A percentile compares a stretch with the other conserved stretches of the same genome.
Evolutionary conservation across 2,797 vertebrate genomes (phyloP).

Genomic region (Pelobates cultripes): DNA sequence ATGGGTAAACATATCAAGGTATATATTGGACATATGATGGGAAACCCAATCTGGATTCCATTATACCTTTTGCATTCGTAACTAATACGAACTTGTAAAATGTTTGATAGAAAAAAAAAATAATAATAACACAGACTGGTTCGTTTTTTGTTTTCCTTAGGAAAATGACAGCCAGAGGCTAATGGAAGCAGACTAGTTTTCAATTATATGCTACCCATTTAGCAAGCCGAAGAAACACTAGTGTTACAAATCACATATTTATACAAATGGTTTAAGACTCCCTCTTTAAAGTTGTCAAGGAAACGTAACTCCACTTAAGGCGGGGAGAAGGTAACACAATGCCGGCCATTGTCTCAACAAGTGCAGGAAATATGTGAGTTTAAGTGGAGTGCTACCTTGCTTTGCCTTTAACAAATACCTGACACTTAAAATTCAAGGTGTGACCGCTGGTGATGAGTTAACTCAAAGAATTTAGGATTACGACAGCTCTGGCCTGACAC

Average conservation of each 20-base stretch:
- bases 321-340: slow-evolving; percentile 66
- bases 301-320: slow-evolving; percentile 60
- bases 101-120: no score
- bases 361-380: slow-evolving; percentile 57
- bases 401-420: slow-evolving; percentile 53
- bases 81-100: no score
- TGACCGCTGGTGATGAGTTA: slow-evolving; percentile 32
- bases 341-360: slow-evolving; percentile 67
- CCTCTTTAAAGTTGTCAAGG: slow-evolving; percentile 67
- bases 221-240: no score
- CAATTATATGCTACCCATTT: no score
- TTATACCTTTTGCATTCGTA: no score
- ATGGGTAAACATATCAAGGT: no score
- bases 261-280: slow-evolving; percentile 57
- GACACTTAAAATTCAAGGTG: slow-evolving; percentile 46
- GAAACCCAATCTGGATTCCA: no score
- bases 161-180: no score
- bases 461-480: slow-evolving; percentile 8
- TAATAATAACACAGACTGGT: no score
- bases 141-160: no score
- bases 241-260: slow-evolving; percentile 11
- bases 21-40: no score
- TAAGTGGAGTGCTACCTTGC: slow-evolving; percentile 62
- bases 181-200: no score
- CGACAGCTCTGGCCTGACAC: neutral